A percentile compares a stretch with the other conserved stretches of the same genome.
Evolutionary conservation across 2,797 vertebrate species (phyloP).

Genomic region (Phrynocephalus guinanensis): DNA sequence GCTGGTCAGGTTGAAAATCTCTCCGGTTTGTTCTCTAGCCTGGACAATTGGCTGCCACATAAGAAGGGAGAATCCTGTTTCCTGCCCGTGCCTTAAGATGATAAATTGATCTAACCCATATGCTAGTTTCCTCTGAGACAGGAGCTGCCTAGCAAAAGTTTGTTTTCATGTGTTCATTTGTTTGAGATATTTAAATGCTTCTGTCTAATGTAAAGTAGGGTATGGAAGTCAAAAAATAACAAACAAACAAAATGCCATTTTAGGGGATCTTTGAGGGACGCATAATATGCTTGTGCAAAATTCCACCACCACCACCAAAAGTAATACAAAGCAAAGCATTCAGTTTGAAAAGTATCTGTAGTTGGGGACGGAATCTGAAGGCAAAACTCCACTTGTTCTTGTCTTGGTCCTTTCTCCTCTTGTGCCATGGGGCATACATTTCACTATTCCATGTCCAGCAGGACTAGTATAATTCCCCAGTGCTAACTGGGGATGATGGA

Average conservation of each 20-base stretch:
- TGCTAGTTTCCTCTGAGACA: background rate
- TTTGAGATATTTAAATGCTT: background rate
- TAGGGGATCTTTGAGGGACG: background rate
- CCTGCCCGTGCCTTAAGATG: background rate
- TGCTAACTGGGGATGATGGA: background rate
- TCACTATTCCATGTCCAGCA: background rate
- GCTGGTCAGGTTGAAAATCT: rapidly evolving
- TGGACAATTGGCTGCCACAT: no score
- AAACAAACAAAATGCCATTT: background rate
- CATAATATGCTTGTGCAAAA: background rate
- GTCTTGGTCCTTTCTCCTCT: background rate
- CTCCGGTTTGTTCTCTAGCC: background rate
- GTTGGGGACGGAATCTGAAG: background rate
- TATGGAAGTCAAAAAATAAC: no score
- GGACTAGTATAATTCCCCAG: no score
- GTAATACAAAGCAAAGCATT: background rate
- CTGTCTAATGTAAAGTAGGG: background rate
- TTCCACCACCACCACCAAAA: background rate
- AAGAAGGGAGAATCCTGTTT: background rate
- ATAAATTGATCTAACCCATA: background rate
- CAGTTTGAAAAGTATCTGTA: background rate
- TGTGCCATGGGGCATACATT: no score
- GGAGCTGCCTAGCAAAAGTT: background rate
- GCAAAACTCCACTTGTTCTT: background rate
- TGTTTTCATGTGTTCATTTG: background rate